Evolutionary conservation across 1,140 invertebrate genomes (phyloP), one percentile per base, ranked within the genome.

Genomic region (Myzus persicae): DNA sequence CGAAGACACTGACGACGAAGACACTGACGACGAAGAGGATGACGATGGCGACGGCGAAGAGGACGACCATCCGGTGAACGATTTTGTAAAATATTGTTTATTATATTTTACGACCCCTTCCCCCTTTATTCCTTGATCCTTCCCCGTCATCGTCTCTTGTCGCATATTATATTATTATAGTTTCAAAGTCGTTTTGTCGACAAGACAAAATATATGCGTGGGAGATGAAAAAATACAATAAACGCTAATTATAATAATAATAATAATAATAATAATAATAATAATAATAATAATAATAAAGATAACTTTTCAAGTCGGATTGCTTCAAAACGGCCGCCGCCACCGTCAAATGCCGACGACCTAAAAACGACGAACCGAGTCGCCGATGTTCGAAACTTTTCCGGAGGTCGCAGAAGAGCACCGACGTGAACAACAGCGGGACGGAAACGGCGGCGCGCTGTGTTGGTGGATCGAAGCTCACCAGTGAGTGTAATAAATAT

Each of bases 401-500:
- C 26, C 59, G 6, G 31, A 76, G 14, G 59, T 76, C n/a, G 5
- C 31, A 5, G 18, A 76, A 76, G 31, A 76, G 59, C 31, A n/a
- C 14, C 14, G n/a, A 76, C 31, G 14, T 18, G 14, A n/a, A 76
- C 59, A 76, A n/a, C n/a, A 76, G 59, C 31, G 59, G 59, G 14
- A 76, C 31, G 31, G 31, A 76, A 76, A 76, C 18, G 14, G 1
- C 1, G 14, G 1, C 1, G 11, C 14, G 14, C 59, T 76, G n/a
- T 76, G 14, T n/a, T n/a, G 59, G n/a, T 76, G n/a, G 31, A 76
- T 76, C 59, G 59, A 76, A 76, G 14, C 18, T 76, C n/a, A 76
- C 59, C 31, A 76, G 59, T n/a, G 59, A 76, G 59, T 76, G 14
- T 76, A 76, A 76, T 76, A 76, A 76, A 76, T 76, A 67, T 67